phyloP scores from a whole-genome alignment of 2,113 vertebrate species.

The Pimephales promelas region DNA sequence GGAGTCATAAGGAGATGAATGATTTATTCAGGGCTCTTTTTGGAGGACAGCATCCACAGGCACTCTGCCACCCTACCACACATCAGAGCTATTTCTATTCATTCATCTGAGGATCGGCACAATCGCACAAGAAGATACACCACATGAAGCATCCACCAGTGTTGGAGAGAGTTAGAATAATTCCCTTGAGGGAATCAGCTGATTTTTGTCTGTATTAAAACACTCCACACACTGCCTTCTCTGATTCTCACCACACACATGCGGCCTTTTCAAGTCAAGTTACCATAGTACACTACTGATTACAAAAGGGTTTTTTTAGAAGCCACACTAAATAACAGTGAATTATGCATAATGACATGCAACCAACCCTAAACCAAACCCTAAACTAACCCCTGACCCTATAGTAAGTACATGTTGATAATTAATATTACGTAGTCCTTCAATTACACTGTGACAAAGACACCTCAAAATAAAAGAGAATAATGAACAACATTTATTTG shows the following conservation, averaged over 20 bases:
- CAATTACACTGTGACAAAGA: no score
- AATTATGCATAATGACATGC: no score
- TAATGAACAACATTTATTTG: no score
- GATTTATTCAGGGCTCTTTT: constrained; percentile 34
- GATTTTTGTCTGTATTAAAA: not conserved
- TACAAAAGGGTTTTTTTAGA: not conserved
- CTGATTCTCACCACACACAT: not conserved
- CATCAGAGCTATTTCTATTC: not conserved
- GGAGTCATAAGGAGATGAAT: constrained; percentile 40
- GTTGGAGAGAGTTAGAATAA: not conserved
- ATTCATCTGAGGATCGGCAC: not conserved
- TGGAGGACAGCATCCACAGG: constrained; percentile 12
- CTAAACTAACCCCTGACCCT: no score
- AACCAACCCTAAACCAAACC: no score
- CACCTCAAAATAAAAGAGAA: no score
- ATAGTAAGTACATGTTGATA: no score
- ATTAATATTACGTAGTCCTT: no score
- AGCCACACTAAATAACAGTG: no score
- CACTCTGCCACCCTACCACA: constrained; percentile 17
- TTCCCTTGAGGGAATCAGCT: not conserved
- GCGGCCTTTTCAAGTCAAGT: not conserved
- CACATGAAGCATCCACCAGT: not conserved
- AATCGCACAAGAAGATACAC: not conserved
- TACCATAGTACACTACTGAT: not conserved
- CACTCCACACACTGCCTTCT: not conserved